These are phyloP conservation scores for Nephrotoma appendiculata DNA, from an alignment of 2,888 invertebrate species.

Conservation along the genomic window DNA sequence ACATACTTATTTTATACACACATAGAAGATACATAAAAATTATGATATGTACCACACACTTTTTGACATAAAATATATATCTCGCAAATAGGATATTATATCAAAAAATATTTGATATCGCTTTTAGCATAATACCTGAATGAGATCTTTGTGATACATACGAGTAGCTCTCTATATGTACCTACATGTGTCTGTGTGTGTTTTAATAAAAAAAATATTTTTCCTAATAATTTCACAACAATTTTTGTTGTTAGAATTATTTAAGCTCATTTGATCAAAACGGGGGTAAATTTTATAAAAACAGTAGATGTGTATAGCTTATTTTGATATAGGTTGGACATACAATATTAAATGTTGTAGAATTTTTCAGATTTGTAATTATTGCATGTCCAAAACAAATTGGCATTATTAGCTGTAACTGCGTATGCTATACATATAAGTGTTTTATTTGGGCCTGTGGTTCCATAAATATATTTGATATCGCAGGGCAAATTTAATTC, in stretches of 20 bases:
- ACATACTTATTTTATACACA: neutral
- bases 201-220: neutral
- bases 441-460: too few relatives aligned
- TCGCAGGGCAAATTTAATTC: too few relatives aligned
- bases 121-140: neutral
- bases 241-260: neutral
- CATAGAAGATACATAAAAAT: neutral
- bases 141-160: neutral
- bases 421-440: too few relatives aligned
- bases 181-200: neutral
- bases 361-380: neutral
- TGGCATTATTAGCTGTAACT: neutral
- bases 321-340: neutral
- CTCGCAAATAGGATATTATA: neutral
- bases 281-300: neutral
- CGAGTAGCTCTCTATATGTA: neutral
- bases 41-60: too few relatives aligned
- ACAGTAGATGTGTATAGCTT: neutral
- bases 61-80: neutral
- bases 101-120: neutral
- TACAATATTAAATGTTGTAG: neutral
- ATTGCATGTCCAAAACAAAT: neutral
- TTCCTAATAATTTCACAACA: neutral
- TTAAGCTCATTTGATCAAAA: neutral
- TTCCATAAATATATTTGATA: too few relatives aligned